These are phyloP conservation scores for Ciconia stormi DNA, from an alignment of 2,113 vertebrate genomes.

Conservation along the genomic window DNA sequence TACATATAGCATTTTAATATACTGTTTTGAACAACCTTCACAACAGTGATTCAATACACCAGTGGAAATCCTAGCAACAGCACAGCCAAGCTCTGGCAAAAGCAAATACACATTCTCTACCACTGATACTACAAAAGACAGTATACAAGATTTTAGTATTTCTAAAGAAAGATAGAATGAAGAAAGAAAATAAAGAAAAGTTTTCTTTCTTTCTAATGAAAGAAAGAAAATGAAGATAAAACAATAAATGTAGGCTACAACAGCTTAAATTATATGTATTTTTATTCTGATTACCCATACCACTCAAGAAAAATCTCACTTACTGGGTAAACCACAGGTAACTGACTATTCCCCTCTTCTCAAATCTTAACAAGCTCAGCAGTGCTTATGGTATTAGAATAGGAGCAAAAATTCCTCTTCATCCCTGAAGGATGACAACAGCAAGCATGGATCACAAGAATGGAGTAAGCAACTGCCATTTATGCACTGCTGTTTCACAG, in stretches of 20 bases:
- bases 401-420: slow-evolving; percentile 12
- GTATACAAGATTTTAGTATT: background rate
- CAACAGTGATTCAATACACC: background rate
- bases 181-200: too few species aligned
- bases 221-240: background rate
- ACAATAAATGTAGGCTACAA: background rate
- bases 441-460: background rate
- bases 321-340: background rate
- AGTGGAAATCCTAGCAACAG: background rate
- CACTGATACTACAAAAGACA: background rate
- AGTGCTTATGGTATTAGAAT: background rate
- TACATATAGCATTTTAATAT: background rate
- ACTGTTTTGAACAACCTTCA: background rate
- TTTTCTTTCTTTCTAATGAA: too few species aligned
- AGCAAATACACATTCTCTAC: background rate
- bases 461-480: background rate
- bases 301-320: background rate
- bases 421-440: background rate
- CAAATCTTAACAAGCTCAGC: background rate
- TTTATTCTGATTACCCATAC: background rate
- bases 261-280: background rate
- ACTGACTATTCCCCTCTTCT: background rate
- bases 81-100: background rate
- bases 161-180: background rate
- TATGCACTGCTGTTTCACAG: background rate